Evolutionary conservation across 2,888 invertebrate species (phyloP), one percentile per base, ranked within the genome.

Genomic region (Erpobdella octoculata): DNA sequence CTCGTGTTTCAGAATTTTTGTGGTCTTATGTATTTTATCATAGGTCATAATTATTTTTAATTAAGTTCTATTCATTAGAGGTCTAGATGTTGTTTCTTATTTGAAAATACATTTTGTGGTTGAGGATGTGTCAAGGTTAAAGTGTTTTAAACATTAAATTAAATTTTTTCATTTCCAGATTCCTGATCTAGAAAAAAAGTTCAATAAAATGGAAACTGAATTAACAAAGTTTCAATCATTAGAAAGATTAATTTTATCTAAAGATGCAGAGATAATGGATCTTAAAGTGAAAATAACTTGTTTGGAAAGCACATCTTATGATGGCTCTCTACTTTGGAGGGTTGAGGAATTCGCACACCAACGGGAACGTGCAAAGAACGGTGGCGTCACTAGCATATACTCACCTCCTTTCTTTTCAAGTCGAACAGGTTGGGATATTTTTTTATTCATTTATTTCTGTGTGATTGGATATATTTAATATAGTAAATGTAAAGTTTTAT

Each of bases 291-390:
- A 35, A n/a, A 62, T 62, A 25, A 53, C 46, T 9, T 28, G 28
- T 31, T 9, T 31, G 53, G 80, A 81, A 73, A 74, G 75, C 35
- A 77, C 79, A 0, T 78, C 78, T 59, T 80, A 78, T 72, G 79
- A 82, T 74, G 83, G 83, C 15, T 77, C 77, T 0, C 76, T 82
- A 15, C 71, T 81, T 15, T 83, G 82, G 82, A 81, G 78, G 73
- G 78, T 83, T 8, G 73, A 76, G 0, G 79, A 81, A 48, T 80
- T 80, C 71, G 75, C 73, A 8, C 74, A 79, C 70, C 78, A 78
- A 41, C 78, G 78, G 28, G 75, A 78, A 6, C 80, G 81, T 31
- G 82, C 82, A 0, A 69, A 77, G 1, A 75, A 72, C 38, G 80
- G 80, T 3, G 75, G 53, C 75, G 67, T 76, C n/a, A 79, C 79